Conservation (phyloP, 2,888 invertebrate genomes). For the Globia sparganii region DNA sequence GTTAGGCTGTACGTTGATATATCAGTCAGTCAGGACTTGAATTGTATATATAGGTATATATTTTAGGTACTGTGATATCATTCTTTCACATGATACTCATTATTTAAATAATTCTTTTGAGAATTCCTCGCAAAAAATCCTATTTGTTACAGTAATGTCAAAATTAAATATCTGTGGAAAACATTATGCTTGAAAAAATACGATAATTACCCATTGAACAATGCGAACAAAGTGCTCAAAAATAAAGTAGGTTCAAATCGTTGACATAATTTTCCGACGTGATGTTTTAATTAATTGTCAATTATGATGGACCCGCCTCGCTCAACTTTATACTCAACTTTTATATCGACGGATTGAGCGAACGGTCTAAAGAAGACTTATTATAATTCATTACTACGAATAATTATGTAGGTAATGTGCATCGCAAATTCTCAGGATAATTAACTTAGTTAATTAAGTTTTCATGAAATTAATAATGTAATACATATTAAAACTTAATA, state of each 20-base stretch:
- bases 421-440: not conserved
- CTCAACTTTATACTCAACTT: slow-evolving; percentile 39
- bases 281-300: slow-evolving; percentile 40
- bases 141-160: not conserved
- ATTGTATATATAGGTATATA: too few relatives aligned
- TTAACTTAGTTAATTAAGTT: not conserved
- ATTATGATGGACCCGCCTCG: slow-evolving; percentile 19
- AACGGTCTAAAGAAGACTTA: not conserved
- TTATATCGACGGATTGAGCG: slow-evolving; percentile 23
- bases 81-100: not conserved
- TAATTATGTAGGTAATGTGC: too few relatives aligned
- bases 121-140: not conserved
- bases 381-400: not conserved
- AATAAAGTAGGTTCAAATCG: slow-evolving; percentile 16
- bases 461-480: not conserved
- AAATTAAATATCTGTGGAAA: slow-evolving; percentile 6
- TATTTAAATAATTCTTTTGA: not conserved
- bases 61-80: not conserved
- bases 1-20: too few relatives aligned
- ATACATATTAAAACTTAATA: not conserved
- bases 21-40: too few relatives aligned
- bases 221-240: not conserved
- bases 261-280: not conserved
- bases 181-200: slow-evolving; percentile 4
- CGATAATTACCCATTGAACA: slow-evolving; percentile 16